These are phyloP conservation scores for Poecilia latipinna DNA, from an alignment of 2,113 vertebrate genomes.

Conservation along the genomic window DNA sequence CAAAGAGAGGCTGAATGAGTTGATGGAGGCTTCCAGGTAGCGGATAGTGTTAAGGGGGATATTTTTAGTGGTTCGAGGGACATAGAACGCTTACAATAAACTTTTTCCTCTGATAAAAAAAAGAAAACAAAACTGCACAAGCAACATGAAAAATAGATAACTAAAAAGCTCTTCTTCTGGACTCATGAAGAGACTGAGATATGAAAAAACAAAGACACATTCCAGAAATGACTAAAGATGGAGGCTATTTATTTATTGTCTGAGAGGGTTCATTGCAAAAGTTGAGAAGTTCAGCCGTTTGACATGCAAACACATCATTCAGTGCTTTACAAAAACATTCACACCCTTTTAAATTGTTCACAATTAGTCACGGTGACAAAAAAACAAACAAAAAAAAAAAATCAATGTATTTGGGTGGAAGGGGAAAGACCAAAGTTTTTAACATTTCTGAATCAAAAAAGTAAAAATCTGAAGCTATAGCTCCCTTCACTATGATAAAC, in stretches of 20 bases:
- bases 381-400: not conserved
- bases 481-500: not conserved
- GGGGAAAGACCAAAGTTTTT: too few relatives aligned
- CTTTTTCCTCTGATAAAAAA: slow-evolving; percentile 44
- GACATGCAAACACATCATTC: slow-evolving; percentile 56
- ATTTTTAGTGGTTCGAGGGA: slow-evolving; percentile 60
- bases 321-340: not conserved
- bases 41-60: slow-evolving; percentile 56
- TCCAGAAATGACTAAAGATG: slow-evolving; percentile 52
- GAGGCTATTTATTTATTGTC: slow-evolving; percentile 62
- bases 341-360: not conserved
- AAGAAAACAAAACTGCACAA: slow-evolving; percentile 27
- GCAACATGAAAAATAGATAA: slow-evolving; percentile 76
- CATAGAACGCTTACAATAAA: slow-evolving; percentile 44
- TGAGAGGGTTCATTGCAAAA: slow-evolving; percentile 56
- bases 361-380: not conserved
- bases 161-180: slow-evolving; percentile 53
- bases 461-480: too few relatives aligned
- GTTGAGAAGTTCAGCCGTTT: slow-evolving; percentile 61
- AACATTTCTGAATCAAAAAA: too few relatives aligned
- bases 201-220: slow-evolving; percentile 50
- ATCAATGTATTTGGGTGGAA: too few relatives aligned
- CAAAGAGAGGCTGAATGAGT: slow-evolving; percentile 43
- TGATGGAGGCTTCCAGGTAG: slow-evolving; percentile 68
- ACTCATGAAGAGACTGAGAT: slow-evolving; percentile 38